These are phyloP conservation scores for Chauna torquata DNA, from an alignment of 2,113 vertebrate genomes.

Conservation along the genomic window DNA sequence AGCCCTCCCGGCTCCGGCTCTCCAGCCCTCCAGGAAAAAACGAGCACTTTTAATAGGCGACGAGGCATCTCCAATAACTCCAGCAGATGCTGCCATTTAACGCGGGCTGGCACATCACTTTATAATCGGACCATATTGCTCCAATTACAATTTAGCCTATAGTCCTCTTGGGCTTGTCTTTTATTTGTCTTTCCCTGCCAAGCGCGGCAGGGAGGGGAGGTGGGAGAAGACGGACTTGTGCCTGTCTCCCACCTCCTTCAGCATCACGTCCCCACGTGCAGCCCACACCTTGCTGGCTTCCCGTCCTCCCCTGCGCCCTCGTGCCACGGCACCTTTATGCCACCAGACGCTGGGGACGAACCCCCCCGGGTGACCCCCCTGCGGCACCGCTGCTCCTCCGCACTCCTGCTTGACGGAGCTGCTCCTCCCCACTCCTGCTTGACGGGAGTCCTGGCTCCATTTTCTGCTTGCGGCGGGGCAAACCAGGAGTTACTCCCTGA, in stretches of 20 bases:
- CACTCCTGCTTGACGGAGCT: fast-evolving
- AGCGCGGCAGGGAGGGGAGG: not conserved
- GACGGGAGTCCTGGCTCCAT: not conserved
- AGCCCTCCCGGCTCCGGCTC: constrained; percentile 33
- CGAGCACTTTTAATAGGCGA: constrained; percentile 60
- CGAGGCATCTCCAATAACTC: constrained; percentile 70
- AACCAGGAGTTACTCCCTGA: not conserved
- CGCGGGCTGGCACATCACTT: constrained; percentile 64
- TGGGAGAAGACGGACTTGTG: not conserved
- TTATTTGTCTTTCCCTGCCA: constrained; percentile 4
- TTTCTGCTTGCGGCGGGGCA: not conserved
- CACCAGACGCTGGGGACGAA: fast-evolving
- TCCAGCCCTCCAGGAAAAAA: constrained; percentile 56
- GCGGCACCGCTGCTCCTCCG: not conserved
- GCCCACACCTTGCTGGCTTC: fast-evolving
- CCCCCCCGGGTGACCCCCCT: fast-evolving
- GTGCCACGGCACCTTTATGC: not conserved
- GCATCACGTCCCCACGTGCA: not conserved
- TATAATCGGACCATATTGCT: constrained; percentile 71
- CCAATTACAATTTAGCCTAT: constrained; percentile 74
- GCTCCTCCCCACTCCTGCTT: fast-evolving
- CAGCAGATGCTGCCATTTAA: constrained; percentile 77
- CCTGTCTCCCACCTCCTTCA: not conserved
- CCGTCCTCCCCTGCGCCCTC: not conserved
- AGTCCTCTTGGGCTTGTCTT: constrained; percentile 54